A percentile compares a stretch with the other conserved stretches of the same genome.
These are phyloP conservation scores for Brachypalpus laphriformis DNA, from an alignment of 2,888 invertebrate genomes.

Conservation along the genomic window DNA sequence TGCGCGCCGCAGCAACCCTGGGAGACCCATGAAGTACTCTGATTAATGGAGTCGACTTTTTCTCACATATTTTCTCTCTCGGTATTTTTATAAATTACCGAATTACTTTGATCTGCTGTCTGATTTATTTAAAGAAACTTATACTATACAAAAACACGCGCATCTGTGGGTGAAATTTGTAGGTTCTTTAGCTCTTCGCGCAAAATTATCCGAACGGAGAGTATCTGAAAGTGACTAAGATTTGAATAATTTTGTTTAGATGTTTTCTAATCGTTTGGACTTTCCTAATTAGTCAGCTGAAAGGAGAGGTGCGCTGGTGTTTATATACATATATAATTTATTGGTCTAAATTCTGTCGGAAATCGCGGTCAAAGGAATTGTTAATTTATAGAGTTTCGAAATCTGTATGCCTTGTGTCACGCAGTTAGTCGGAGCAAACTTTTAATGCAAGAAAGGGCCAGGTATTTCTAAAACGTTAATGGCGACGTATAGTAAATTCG, in stretches of 20 bases:
- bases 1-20: neutral
- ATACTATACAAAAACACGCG: neutral
- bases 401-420: neutral
- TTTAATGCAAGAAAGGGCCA: no score
- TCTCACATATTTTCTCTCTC: slow-evolving; percentile 41
- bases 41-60: slow-evolving; percentile 55
- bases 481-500: no score
- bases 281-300: slow-evolving; percentile 47
- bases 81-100: slow-evolving; percentile 47
- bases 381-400: neutral
- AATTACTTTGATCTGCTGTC: slow-evolving; percentile 52
- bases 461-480: no score
- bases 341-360: neutral
- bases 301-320: neutral
- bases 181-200: neutral
- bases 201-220: neutral
- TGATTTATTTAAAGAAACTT: slow-evolving; percentile 53
- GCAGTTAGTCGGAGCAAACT: no score
- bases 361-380: neutral
- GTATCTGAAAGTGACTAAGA: slow-evolving; percentile 24
- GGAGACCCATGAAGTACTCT: slow-evolving; percentile 5
- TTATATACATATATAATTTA: slow-evolving; percentile 10
- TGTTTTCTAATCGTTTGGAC: slow-evolving; percentile 25
- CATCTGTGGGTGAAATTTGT: neutral
- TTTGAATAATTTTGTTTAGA: slow-evolving; percentile 30